These are phyloP conservation scores for Leptura quadrifasciata DNA, from an alignment of 2,888 invertebrate species.

Conservation along the genomic window DNA sequence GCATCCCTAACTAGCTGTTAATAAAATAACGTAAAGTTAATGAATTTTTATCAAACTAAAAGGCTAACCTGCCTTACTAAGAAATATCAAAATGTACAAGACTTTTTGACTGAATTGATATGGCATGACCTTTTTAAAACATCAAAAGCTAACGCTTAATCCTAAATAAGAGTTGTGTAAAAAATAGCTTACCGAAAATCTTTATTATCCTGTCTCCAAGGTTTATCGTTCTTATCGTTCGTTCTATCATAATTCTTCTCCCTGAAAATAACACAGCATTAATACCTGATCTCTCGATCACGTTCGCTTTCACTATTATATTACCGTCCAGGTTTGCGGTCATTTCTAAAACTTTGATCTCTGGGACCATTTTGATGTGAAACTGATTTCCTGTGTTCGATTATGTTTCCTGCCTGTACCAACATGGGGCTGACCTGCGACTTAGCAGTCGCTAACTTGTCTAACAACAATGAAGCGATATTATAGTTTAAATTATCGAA, in stretches of 20 bases:
- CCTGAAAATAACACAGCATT: slow-evolving; percentile 33
- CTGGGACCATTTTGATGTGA: slow-evolving; percentile 39
- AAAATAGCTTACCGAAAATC: slow-evolving; percentile 56
- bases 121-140: background rate
- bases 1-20: too few species aligned
- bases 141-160: background rate
- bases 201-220: slow-evolving; percentile 59
- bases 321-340: slow-evolving; percentile 55
- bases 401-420: slow-evolving; percentile 69
- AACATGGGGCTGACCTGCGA: slow-evolving; percentile 69
- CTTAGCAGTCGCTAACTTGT: slow-evolving; percentile 68
- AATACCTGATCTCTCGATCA: background rate
- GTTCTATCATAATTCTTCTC: slow-evolving; percentile 48
- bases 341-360: slow-evolving; percentile 43
- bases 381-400: slow-evolving; percentile 64
- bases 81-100: too few species aligned
- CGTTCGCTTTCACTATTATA: background rate
- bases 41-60: too few species aligned
- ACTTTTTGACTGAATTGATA: background rate
- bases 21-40: too few species aligned
- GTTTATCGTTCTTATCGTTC: slow-evolving; percentile 50
- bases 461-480: slow-evolving; percentile 70
- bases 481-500: slow-evolving; percentile 75
- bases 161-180: background rate
- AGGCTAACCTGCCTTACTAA: too few species aligned